A percentile compares a stretch with the other conserved stretches of the same genome.
Evolutionary conservation across 1,140 invertebrate species (phyloP).

Genomic region (Cyrtorhinus lividipennis): DNA sequence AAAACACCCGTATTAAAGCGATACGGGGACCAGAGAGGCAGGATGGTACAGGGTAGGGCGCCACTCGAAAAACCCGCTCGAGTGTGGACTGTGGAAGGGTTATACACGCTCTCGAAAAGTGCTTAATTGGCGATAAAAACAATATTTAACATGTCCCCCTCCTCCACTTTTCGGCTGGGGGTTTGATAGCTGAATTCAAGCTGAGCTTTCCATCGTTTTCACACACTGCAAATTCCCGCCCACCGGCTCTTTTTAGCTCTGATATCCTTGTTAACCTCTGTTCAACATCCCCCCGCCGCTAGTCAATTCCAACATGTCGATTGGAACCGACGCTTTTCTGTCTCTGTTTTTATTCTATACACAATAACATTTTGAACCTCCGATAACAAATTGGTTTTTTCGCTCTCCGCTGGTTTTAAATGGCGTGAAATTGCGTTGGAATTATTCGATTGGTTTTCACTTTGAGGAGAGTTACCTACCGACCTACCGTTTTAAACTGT

Average conservation of each 20-base stretch:
- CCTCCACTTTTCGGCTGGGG: not conserved
- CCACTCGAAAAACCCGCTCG: not conserved
- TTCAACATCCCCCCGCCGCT: not conserved
- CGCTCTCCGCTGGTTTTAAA: too few relatives aligned
- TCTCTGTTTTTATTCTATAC: not conserved
- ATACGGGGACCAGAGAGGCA: not conserved
- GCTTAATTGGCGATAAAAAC: constrained; percentile 14
- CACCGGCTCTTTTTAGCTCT: not conserved
- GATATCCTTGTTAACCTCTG: not conserved
- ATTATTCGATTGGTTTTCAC: too few relatives aligned
- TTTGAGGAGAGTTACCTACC: too few relatives aligned
- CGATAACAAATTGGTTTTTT: too few relatives aligned
- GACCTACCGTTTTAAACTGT: too few relatives aligned
- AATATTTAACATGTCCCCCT: constrained; percentile 8
- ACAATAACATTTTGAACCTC: not conserved
- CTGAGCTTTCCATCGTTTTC: not conserved
- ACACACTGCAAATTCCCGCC: not conserved
- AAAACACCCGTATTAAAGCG: not conserved
- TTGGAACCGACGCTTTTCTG: too few relatives aligned
- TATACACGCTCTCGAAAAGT: not conserved
- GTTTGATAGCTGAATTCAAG: not conserved
- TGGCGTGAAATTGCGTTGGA: too few relatives aligned
- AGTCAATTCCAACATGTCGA: too few relatives aligned
- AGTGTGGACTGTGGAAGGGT: not conserved
- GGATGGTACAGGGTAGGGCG: too few relatives aligned